Conservation (phyloP, 2,113 vertebrate species). For the Phocoena sinus region DNA sequence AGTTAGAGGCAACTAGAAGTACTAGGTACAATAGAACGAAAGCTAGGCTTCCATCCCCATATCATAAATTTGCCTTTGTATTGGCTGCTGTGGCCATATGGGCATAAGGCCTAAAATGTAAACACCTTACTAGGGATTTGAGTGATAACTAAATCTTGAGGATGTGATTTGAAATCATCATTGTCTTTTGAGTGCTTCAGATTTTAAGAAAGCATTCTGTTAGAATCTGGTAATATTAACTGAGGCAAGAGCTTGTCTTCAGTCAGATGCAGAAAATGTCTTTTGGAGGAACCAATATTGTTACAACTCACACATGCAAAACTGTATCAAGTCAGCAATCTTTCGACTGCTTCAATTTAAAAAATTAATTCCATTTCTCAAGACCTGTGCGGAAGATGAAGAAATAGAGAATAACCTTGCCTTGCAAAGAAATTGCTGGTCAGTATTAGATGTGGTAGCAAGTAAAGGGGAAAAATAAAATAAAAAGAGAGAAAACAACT, state of each 20-base stretch:
- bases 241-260: not conserved
- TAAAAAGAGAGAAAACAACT: not conserved
- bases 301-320: not conserved
- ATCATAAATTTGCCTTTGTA: not conserved
- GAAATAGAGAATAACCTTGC: not conserved
- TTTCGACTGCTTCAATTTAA: not conserved
- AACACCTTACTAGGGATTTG: not conserved
- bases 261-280: not conserved
- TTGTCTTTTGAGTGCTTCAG: not conserved
- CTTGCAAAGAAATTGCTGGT: not conserved
- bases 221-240: not conserved
- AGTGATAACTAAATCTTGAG: not conserved
- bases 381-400: not conserved
- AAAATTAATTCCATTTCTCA: not conserved
- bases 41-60: not conserved
- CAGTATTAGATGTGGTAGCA: not conserved
- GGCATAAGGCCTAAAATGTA: not conserved
- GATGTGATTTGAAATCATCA: not conserved
- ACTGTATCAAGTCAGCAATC: not conserved
- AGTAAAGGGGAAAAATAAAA: not conserved
- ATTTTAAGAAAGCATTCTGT: not conserved
- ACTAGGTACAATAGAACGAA: not conserved
- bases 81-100: not conserved
- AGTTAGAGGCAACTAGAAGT: not conserved
- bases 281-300: not conserved